These are phyloP conservation scores for Microvelia longipes DNA, from an alignment of 1,140 invertebrate genomes.

Conservation along the genomic window DNA sequence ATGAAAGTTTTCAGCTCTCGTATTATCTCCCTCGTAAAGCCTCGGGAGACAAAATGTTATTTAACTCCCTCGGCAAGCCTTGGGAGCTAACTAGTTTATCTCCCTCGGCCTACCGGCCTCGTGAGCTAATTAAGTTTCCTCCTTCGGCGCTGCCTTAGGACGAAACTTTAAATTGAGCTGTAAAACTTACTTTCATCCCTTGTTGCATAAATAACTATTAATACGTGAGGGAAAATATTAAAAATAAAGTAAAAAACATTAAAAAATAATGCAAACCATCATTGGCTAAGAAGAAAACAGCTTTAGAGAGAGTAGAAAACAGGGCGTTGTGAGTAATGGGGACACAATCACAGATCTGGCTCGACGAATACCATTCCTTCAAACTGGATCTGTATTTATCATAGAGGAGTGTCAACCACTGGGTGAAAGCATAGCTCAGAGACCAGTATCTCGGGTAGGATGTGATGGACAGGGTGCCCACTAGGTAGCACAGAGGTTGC, in stretches of 20 bases:
- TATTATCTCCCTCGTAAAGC: too few species aligned
- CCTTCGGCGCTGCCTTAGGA: not conserved
- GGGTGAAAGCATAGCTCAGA: not conserved
- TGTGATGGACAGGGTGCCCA: not conserved
- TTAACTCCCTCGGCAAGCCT: too few species aligned
- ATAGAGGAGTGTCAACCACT: not conserved
- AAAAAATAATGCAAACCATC: not conserved
- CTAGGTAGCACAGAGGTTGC: conserved; percentile 1
- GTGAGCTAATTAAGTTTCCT: too few species aligned
- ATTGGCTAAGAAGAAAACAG: not conserved
- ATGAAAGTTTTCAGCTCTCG: too few species aligned
- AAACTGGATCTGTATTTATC: not conserved
- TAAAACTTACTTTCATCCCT: not conserved
- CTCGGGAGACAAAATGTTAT: too few species aligned
- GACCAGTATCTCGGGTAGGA: not conserved
- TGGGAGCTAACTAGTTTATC: too few species aligned
- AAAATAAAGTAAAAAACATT: not conserved
- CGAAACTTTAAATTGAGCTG: not conserved
- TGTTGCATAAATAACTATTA: not conserved
- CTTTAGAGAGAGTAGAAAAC: not conserved
- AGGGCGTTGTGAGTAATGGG: not conserved
- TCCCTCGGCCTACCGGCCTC: too few species aligned
- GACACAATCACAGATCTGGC: not conserved
- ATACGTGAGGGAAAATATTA: not conserved
- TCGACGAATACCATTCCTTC: not conserved